Base-by-base conservation (phyloP, 1,140 invertebrate genomes). In the Akabosia matsudoensis region DNA sequence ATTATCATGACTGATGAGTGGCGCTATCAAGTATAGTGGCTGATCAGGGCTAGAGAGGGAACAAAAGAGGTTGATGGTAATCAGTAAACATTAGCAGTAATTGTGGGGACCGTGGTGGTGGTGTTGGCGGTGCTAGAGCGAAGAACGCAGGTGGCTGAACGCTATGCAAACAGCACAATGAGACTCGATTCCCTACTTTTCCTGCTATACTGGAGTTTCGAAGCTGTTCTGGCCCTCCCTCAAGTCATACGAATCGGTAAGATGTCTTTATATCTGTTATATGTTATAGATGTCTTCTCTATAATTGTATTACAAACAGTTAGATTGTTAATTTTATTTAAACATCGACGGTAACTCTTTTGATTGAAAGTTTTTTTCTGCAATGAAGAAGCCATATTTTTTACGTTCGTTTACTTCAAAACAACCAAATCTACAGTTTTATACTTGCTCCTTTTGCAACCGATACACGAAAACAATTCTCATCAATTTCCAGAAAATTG, bases 141-240 rank as follows among this genome's bases (percentile, higher is more conserved):
- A 67, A 22, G 26, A 67, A 22, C 61, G 30, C 61, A 67, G 61
- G 61, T 67, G 28, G 61, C 31, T 30, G 61, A 14, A 67, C 22
- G 61, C 61, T 72, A 72, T 72, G 70, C 70, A 45, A 72, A 72
- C 26, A 72, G 37, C 70, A 72, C 37, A 72, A 72, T 72, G 70
- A 72, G 37, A 72, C 37, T 51, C 70, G 70, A 72, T 28, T 72
- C 37, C 37, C 70, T 72, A 22, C 14, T 72, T 34, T 34, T 72
- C 70, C 61, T 67, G 28, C 33, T 72, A 26, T 72, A 51, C 70
- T 72, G 70, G 70, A 72, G 33, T 51, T 72, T 51, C 24, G 70
- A 51, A 72, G 45, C n/a, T 24, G 70, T 72, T 22, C 70, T 72
- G 22, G 4, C 70, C 4, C 70, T 72, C n/a, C 70, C 70, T 37